Base-by-base conservation (phyloP, 2,888 invertebrate genomes). In the Molorchus minor region DNA sequence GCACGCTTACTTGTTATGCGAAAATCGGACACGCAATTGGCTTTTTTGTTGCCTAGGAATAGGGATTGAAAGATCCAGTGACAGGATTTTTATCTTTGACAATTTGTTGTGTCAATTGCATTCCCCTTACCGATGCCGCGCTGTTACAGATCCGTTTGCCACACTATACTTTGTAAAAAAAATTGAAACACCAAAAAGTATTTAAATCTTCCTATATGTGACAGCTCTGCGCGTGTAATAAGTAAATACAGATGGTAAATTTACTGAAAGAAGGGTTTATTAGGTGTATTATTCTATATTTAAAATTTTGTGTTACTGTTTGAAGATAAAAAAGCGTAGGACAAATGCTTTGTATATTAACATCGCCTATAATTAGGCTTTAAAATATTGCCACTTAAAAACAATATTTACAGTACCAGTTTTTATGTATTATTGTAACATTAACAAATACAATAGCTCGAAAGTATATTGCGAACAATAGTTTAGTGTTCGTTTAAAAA, bases 331-430 rank as follows among this genome's bases (percentile, higher is more conserved):
- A 45, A 45, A 45, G 45, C 30, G 16, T 16, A 30, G 45, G 45
- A 45, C 45, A 45, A 45, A 45, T 45, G 45, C n/a, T 45, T 45
- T 45, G 45, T 45, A 30, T 45, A 45, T 45, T 45, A 29, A 45
- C 45, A 30, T n/a, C 30, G 15, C 25, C 45, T 45, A 45, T 45
- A 45, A 45, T 45, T 45, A 45, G 30, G 29, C 7, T 16, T 45
- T 45, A 45, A 45, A 45, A 45, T 45, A 45, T 45, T 30, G 45
- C 45, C 45, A 17, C 45, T 45, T 45, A 45, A 45, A 13, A 30
- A 16, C 45, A 45, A 45, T 45, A 45, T 45, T 45, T 45, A 45
- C 45, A 15, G 25, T n/a, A 45, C 15, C 30, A 16, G 45, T 16
- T 16, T 45, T 45, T 45, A 30, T 45, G 13, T 30, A 45, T 45